Base-by-base conservation (phyloP, 2,888 invertebrate genomes). In the Drosophila robusta region DNA sequence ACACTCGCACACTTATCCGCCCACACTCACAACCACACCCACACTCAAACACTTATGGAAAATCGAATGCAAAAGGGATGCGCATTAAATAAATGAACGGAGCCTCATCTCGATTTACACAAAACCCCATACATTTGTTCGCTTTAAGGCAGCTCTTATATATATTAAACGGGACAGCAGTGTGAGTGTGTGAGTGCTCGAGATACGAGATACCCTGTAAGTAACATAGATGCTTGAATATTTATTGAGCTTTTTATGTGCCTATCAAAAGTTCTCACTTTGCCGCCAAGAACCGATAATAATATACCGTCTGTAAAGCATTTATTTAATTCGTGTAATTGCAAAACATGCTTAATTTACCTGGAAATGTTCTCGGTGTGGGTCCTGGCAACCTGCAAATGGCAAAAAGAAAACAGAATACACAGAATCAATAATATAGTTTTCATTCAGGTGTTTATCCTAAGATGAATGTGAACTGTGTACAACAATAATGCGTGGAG, bases 381-480 rank as follows among this genome's bases (percentile, higher is more conserved):
- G 11, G 24, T 24, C 7, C 32, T 38, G 16, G 14, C 24, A 41
- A 36, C 29, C 64, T 65, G n/a, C 16, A 12, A 54, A 49, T 51
- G 14, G 14, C 11, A 14, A 44, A 29, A 39, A 12, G 8, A 22
- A 54, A 75, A 54, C 22, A 55, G 60, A 72, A 67, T 67, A 51
- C 46, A 67, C 51, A 26, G 67, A 60, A 75, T 75, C 67, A 77
- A 75, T 75, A 67, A 72, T 72, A 65, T 64, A 52, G 54, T 77
- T 60, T 73, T 39, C 62, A 58, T 62, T 70, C 42, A 29, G 41
- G 29, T 63, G 54, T 64, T 68, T 77, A 61, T 54, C 61, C 55
- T 56, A 66, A 75, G 51, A 72, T 57, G 61, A 77, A 77, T 72
- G 73, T 41, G 50, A 54, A 50, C 57, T 49, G 61, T 52, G 44